Evolutionary conservation across 2,113 vertebrate genomes (phyloP).

Genomic region (Pithys albifrons): DNA sequence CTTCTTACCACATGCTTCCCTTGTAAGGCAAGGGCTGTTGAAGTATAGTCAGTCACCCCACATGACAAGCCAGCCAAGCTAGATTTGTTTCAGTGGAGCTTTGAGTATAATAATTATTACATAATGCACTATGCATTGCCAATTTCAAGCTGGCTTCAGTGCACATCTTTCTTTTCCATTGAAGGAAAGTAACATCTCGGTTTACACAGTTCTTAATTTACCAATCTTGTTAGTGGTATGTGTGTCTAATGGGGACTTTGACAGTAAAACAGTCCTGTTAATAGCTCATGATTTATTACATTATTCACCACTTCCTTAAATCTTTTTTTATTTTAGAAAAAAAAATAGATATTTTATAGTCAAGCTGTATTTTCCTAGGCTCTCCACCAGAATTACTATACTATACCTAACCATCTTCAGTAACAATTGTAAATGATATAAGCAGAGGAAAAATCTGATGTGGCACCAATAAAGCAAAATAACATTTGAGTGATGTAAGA

Average conservation of each 20-base stretch:
- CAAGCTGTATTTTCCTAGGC: slow-evolving; percentile 44
- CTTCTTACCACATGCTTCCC: background rate
- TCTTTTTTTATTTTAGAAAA: background rate
- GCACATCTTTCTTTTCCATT: background rate
- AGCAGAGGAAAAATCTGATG: background rate
- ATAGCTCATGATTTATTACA: slow-evolving; percentile 58
- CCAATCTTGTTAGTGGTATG: background rate
- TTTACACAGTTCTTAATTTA: slow-evolving; percentile 31
- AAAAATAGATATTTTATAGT: background rate
- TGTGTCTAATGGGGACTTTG: slow-evolving; percentile 42
- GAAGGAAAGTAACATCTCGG: background rate
- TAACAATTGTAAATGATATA: background rate
- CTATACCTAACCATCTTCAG: background rate
- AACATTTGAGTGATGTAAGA: background rate
- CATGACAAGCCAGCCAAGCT: background rate
- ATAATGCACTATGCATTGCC: slow-evolving; percentile 15
- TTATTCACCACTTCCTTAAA: slow-evolving; percentile 40
- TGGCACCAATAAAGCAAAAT: background rate
- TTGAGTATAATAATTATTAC: slow-evolving; percentile 10
- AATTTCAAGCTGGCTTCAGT: background rate
- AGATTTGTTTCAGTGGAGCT: background rate
- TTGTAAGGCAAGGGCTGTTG: slow-evolving; percentile 3
- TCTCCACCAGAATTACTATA: slow-evolving; percentile 28
- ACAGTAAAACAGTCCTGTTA: slow-evolving; percentile 43
- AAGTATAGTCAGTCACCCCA: background rate